Evolutionary conservation across 2,888 invertebrate species (phyloP), one percentile per base, ranked within the genome.

Genomic region (Ormyrus rosae): DNA sequence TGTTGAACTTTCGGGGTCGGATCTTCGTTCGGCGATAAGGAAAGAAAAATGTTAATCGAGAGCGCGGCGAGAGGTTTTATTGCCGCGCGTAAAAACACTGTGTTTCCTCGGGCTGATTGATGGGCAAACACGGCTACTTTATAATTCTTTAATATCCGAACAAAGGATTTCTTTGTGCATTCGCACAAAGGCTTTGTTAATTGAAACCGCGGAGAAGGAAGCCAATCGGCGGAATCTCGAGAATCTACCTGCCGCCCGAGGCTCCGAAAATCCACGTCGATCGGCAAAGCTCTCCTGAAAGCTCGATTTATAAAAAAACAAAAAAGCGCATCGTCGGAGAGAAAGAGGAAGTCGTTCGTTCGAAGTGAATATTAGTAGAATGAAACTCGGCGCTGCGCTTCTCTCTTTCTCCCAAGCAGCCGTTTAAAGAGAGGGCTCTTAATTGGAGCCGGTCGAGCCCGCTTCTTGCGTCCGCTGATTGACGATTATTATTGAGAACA

Each of bases 401-500:
- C 9, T 67, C 48, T 58, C 50, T 58, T 55, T 51, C 69, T 46
- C 75, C 46, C 73, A 48, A 73, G 10, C 19, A 61, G 67, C 67
- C 5, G 34, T 34, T 63, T 55, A 48, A 51, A 55, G 50, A 65
- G 53, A 81, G 85, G 77, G 81, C 78, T 78, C 81, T 83, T 86
- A 86, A 86, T 85, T 85, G 82, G 82, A 84, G 83, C 80, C 84
- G 81, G 82, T 81, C 82, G 83, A 61, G 63, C 70, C 77, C 56
- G 67, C 85, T 86, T 83, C 81, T 83, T 70, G 56, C 74, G n/a
- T 68, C 82, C 83, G 74, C 50, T 78, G 83, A 83, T 85, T 85
- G 85, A 86, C 83, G 83, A 86, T 86, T 84, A 85, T 84, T 84
- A 86, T 85, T 86, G 86, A 84, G 84, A 85, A 86, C 85, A 81